A percentile compares a stretch with the other conserved stretches of the same genome.
phyloP scores from a whole-genome alignment of 2,113 vertebrate species.

The Arothron firmamentum region DNA sequence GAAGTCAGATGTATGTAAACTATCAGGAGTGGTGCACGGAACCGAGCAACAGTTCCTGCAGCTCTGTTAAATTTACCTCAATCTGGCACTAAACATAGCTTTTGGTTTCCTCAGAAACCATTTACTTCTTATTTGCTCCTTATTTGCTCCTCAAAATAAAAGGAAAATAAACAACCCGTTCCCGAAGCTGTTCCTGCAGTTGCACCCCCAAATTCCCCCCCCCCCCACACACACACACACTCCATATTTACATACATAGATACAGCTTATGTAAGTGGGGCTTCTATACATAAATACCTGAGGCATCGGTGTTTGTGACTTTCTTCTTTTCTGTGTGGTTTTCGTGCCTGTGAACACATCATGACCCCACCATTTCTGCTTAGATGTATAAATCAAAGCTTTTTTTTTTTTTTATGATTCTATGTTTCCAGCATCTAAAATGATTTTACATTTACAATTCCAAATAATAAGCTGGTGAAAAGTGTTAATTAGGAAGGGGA shows the following conservation, averaged over 20 bases:
- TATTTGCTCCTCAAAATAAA: conserved; percentile 12
- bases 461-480: no score
- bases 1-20: no score
- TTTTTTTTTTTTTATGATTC: no score
- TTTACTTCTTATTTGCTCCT: conserved; percentile 85
- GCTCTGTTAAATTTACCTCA: no score
- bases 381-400: no score
- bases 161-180: conserved; percentile 82
- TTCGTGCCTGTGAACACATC: conserved; percentile 21
- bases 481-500: no score
- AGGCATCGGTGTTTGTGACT: conserved; percentile 30
- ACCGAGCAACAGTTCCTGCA: no score
- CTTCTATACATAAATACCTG: conserved; percentile 15
- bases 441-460: background rate
- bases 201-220: conserved; percentile 71
- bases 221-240: conserved; percentile 46
- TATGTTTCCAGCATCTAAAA: background rate
- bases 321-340: conserved; percentile 48
- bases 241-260: conserved; percentile 48
- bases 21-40: no score
- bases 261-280: conserved; percentile 20
- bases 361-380: conserved; percentile 9
- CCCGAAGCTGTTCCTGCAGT: conserved; percentile 60
- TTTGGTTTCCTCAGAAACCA: conserved; percentile 47
- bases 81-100: conserved; percentile 5